Percentiles rank a stretch among this genome's conserved stretches.
These are phyloP conservation scores for Coptodon rendalli DNA, from an alignment of 2,113 vertebrate species.

Conservation along the genomic window DNA sequence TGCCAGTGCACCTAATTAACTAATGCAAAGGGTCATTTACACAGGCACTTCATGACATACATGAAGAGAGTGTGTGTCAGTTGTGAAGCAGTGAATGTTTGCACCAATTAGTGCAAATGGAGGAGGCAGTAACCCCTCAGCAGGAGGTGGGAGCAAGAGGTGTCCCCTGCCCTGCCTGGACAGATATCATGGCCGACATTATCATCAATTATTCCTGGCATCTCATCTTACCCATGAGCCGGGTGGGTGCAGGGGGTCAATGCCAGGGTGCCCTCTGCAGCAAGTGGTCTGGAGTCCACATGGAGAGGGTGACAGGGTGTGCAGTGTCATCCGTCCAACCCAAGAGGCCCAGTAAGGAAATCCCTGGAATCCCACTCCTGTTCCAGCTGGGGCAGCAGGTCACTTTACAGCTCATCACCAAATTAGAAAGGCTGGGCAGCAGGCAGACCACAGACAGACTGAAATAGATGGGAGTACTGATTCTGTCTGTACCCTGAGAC, in stretches of 20 bases:
- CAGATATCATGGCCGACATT: conserved; percentile 50
- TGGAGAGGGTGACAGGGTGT: conserved; percentile 3
- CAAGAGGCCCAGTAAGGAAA: conserved; percentile 57
- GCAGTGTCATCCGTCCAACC: conserved; percentile 25
- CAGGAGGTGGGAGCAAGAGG: conserved; percentile 50
- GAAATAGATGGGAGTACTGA: conserved; percentile 34
- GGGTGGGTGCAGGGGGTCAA: conserved; percentile 39
- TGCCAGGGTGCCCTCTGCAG: conserved; percentile 40
- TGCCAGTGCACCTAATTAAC: background rate
- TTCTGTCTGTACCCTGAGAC: background rate
- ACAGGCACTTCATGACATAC: background rate
- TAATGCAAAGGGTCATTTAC: conserved; percentile 1
- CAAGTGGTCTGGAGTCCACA: conserved; percentile 17
- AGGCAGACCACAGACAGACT: conserved; percentile 34
- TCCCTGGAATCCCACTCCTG: conserved; percentile 60
- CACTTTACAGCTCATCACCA: conserved; percentile 73
- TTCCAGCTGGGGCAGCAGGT: conserved; percentile 52
- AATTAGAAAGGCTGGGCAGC: conserved; percentile 61
- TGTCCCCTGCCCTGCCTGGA: conserved; percentile 39
- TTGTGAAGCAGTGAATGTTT: background rate
- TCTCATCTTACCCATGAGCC: conserved; percentile 68
- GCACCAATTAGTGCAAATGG: conserved; percentile 73
- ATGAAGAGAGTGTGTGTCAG: background rate
- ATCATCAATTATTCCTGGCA: conserved; percentile 74
- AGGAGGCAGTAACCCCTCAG: conserved; percentile 55